These are phyloP conservation scores for Phalacrocorax carbo DNA, from an alignment of 2,113 vertebrate species.

Conservation along the genomic window DNA sequence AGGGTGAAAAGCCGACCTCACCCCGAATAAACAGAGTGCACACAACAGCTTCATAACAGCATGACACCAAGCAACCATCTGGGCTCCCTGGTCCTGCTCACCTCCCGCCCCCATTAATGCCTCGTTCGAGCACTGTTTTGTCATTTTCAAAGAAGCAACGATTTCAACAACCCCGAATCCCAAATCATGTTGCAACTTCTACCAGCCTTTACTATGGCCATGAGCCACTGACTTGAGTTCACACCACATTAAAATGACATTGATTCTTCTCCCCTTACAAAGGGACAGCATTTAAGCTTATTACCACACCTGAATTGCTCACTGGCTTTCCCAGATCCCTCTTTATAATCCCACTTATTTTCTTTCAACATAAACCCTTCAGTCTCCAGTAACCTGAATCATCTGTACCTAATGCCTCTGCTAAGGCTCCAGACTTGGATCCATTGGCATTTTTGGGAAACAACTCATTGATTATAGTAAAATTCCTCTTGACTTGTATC, in stretches of 20 bases:
- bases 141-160: not conserved
- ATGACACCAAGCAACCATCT: rapidly evolving
- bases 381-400: not conserved
- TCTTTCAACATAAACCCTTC: not conserved
- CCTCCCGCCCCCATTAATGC: too few relatives aligned
- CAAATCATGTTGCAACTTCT: not conserved
- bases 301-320: not conserved
- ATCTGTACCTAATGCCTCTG: not conserved
- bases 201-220: not conserved
- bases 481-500: not conserved
- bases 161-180: not conserved
- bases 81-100: not conserved
- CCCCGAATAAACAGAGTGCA: not conserved
- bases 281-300: not conserved
- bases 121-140: rapidly evolving
- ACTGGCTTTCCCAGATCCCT: not conserved
- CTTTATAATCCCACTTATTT: not conserved
- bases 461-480: not conserved
- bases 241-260: not conserved
- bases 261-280: not conserved
- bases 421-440: not conserved
- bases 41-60: not conserved
- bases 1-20: not conserved
- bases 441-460: not conserved
- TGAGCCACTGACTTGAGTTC: not conserved